A percentile compares a stretch with the other conserved stretches of the same genome.
Conservation (phyloP, 92 coral and sea anemone species). For the Porites rus region DNA sequence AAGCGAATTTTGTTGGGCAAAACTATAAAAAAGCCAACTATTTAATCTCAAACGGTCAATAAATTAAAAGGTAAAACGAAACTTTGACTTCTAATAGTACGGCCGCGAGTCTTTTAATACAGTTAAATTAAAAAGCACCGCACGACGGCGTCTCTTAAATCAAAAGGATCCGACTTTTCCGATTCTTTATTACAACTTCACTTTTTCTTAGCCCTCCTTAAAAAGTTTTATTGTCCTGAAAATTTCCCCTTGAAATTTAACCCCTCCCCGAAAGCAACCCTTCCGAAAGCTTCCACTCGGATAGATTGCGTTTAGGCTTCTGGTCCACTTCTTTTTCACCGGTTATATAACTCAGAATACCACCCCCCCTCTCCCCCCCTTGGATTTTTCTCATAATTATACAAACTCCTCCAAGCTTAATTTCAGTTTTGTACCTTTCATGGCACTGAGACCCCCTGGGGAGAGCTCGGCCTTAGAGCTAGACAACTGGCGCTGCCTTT, state of each 20-base stretch:
- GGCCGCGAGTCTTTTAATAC: neutral
- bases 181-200: neutral
- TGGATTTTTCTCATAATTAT: too few species aligned
- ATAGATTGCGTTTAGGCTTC: neutral
- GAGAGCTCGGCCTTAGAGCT: conserved; percentile 16
- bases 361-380: too few species aligned
- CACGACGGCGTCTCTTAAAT: neutral
- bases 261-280: neutral
- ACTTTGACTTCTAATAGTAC: neutral
- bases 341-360: neutral
- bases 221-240: neutral
- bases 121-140: neutral
- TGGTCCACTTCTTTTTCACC: neutral
- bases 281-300: neutral
- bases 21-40: too few species aligned
- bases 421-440: neutral
- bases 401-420: neutral
- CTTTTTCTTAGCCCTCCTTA: neutral
- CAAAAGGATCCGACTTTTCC: conserved; percentile 29
- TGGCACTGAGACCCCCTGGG: conserved; percentile 19
- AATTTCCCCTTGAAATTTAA: too few species aligned
- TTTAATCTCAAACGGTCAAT: too few species aligned
- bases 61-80: neutral
- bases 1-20: too few species aligned
- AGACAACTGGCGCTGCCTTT: conserved; percentile 52